phyloP scores from a whole-genome alignment of 2,113 vertebrate genomes.

The Periophthalmus modestus region DNA sequence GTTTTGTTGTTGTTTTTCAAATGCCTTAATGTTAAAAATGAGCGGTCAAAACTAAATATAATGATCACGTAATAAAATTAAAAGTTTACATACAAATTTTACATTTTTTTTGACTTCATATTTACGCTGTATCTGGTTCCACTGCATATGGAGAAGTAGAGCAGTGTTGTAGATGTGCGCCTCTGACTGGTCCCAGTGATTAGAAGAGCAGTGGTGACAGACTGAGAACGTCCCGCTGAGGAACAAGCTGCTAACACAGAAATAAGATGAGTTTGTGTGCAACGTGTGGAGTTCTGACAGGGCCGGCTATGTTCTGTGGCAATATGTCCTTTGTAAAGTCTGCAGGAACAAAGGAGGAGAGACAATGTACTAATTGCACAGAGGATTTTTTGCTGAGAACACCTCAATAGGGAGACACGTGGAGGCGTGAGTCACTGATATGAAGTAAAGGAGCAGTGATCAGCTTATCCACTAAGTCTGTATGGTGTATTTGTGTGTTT shows the following conservation, averaged over 20 bases:
- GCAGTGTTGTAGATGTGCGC: slow-evolving; percentile 8
- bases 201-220: slow-evolving; percentile 37
- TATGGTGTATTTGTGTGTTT: too few relatives aligned
- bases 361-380: not conserved
- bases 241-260: slow-evolving; percentile 36
- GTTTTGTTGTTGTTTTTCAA: not conserved
- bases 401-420: too few relatives aligned
- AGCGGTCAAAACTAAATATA: not conserved
- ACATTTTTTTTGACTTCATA: not conserved
- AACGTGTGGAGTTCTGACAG: slow-evolving; percentile 19
- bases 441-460: not conserved
- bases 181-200: slow-evolving; percentile 26
- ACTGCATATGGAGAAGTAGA: not conserved
- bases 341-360: not conserved
- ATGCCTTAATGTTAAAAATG: not conserved
- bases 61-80: not conserved
- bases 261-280: slow-evolving; percentile 9
- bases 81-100: too few relatives aligned
- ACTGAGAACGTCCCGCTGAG: slow-evolving; percentile 36
- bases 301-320: slow-evolving; percentile 2
- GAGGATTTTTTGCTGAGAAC: not conserved
- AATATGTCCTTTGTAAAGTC: slow-evolving; percentile 8
- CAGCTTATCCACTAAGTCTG: too few relatives aligned
- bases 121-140: not conserved
- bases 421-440: not conserved